Evolutionary conservation across 2,113 vertebrate genomes (phyloP).

Genomic region (Lontra canadensis): DNA sequence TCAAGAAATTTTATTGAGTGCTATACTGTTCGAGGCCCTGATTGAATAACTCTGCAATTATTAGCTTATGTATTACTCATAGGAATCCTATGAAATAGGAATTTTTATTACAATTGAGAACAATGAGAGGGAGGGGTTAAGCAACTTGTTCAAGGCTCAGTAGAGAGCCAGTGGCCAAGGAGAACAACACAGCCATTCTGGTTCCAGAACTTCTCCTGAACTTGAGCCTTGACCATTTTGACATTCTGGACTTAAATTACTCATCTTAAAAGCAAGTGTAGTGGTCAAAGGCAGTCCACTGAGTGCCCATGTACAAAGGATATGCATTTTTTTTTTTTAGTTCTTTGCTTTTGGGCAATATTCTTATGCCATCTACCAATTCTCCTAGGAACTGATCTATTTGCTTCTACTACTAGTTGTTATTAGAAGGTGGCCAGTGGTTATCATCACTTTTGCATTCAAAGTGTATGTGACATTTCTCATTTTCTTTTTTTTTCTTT

Average conservation of each 20-base stretch:
- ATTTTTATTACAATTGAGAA: background rate
- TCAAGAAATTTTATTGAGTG: conserved; percentile 30
- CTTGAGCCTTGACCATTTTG: background rate
- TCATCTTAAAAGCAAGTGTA: background rate
- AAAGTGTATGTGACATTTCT: too few species aligned
- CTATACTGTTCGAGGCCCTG: background rate
- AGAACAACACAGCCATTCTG: background rate
- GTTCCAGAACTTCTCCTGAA: background rate
- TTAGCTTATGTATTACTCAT: background rate
- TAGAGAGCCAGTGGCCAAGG: background rate
- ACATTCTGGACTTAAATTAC: background rate
- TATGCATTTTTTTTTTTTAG: background rate
- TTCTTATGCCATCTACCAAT: background rate
- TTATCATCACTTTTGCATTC: background rate
- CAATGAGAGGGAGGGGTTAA: background rate
- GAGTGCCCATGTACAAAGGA: background rate
- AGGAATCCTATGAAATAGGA: background rate
- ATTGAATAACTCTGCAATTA: background rate
- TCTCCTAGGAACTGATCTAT: conserved; percentile 9
- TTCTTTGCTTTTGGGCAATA: background rate
- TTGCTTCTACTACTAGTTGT: background rate
- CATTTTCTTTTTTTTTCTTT: too few species aligned
- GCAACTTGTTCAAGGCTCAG: background rate
- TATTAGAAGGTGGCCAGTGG: conserved; percentile 29
- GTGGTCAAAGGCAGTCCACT: background rate